These are phyloP conservation scores for Drosophila equinoxialis DNA, from an alignment of 1,140 invertebrate genomes.

Conservation along the genomic window DNA sequence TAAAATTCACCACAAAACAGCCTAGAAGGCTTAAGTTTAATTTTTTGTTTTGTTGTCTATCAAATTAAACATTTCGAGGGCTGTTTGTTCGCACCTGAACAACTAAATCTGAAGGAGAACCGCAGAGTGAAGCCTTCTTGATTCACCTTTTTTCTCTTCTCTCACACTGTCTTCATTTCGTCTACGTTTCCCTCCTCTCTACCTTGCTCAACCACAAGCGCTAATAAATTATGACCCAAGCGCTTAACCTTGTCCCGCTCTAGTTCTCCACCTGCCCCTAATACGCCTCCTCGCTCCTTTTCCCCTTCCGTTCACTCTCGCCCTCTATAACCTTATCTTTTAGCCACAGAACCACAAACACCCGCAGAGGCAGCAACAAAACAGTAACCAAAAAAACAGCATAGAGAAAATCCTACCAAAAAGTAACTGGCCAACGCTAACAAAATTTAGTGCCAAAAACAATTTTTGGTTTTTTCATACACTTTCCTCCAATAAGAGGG, in stretches of 20 bases:
- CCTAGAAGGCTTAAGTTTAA: constrained; percentile 3
- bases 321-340: constrained; percentile 46
- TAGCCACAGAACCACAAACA: constrained; percentile 58
- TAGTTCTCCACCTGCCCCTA: constrained; percentile 17
- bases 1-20: constrained; percentile 6
- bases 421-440: constrained; percentile 69
- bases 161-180: neutral
- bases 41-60: no score
- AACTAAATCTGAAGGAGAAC: constrained; percentile 56
- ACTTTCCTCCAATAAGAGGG: neutral
- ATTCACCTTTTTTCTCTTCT: constrained; percentile 13
- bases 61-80: constrained; percentile 56
- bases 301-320: constrained; percentile 13
- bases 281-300: no score
- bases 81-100: constrained; percentile 60
- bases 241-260: constrained; percentile 69
- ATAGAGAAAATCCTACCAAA: constrained; percentile 44
- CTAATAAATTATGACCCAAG: constrained; percentile 75
- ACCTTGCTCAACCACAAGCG: constrained; percentile 51
- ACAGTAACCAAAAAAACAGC: constrained; percentile 29
- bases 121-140: constrained; percentile 43
- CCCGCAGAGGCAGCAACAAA: constrained; percentile 54
- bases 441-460: constrained; percentile 74
- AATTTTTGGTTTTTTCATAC: constrained; percentile 32
- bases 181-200: neutral